phyloP scores from a whole-genome alignment of 2,888 invertebrate genomes.

The Seira musarum region DNA sequence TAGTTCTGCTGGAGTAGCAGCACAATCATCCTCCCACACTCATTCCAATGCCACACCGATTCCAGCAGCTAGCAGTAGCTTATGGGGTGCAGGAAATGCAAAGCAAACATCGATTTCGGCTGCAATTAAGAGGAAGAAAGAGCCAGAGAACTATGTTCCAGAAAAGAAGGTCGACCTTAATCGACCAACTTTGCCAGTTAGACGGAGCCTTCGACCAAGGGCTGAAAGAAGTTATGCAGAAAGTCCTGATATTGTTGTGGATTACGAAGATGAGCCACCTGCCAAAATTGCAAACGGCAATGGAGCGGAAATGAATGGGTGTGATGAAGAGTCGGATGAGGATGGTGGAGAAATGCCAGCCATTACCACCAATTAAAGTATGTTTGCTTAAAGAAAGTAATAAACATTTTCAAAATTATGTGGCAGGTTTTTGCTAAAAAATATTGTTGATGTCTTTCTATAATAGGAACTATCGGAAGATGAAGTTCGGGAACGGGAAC shows the following conservation, averaged over 20 bases:
- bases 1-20: slow-evolving; percentile 61
- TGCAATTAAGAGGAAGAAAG: slow-evolving; percentile 68
- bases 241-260: slow-evolving; percentile 79
- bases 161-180: slow-evolving; percentile 44
- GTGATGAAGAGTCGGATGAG: slow-evolving; percentile 78
- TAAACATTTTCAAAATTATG: neutral
- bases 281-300: slow-evolving; percentile 71
- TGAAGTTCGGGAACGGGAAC: slow-evolving; percentile 85
- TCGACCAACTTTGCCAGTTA: slow-evolving; percentile 58
- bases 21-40: slow-evolving; percentile 41
- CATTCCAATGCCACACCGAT: slow-evolving; percentile 14
- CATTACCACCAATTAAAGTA: slow-evolving; percentile 81
- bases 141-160: slow-evolving; percentile 60
- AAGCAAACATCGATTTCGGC: slow-evolving; percentile 55
- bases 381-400: slow-evolving; percentile 33
- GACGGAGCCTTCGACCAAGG: slow-evolving; percentile 86
- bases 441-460: slow-evolving; percentile 18
- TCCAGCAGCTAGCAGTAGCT: slow-evolving; percentile 31
- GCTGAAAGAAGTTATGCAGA: slow-evolving; percentile 91
- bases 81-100: slow-evolving; percentile 39
- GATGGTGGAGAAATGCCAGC: slow-evolving; percentile 78
- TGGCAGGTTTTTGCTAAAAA: slow-evolving; percentile 14
- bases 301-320: slow-evolving; percentile 74
- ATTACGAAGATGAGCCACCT: slow-evolving; percentile 74
- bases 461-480: slow-evolving; percentile 79